A percentile compares a stretch with the other conserved stretches of the same genome.
Conservation (phyloP, 23 tunicate genomes). For the Pegea sp. region DNA sequence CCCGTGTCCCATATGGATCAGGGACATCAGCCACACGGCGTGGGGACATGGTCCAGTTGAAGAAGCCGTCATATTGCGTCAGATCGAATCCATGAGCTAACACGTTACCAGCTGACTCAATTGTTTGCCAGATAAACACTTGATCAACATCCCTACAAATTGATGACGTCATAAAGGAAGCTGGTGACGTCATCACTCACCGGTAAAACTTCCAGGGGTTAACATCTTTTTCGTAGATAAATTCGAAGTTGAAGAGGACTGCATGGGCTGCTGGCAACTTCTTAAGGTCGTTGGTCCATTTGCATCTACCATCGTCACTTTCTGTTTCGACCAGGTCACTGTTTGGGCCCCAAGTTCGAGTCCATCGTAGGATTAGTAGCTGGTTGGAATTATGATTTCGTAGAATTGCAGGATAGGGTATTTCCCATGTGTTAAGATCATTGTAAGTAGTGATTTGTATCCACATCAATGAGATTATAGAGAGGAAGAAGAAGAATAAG, state of each 20-base stretch:
- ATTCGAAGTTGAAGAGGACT: neutral
- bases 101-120: neutral
- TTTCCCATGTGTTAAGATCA: no score
- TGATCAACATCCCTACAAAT: neutral
- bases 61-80: neutral
- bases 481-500: no score
- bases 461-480: no score
- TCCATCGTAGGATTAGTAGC: neutral
- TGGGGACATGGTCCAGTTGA: neutral
- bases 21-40: neutral
- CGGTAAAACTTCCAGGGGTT: conserved; percentile 1
- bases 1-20: neutral
- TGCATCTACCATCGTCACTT: neutral
- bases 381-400: neutral
- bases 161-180: no score
- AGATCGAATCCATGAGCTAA: neutral
- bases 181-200: neutral
- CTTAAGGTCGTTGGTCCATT: neutral
- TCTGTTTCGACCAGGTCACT: neutral
- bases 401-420: no score
- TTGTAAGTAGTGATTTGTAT: no score
- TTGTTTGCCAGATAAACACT: neutral
- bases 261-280: neutral
- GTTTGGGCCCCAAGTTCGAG: neutral
- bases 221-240: neutral